Percentiles rank a stretch among this genome's conserved stretches.
phyloP scores from a whole-genome alignment of 92 coral and sea anemone genomes.

The Palythoa grandis region DNA sequence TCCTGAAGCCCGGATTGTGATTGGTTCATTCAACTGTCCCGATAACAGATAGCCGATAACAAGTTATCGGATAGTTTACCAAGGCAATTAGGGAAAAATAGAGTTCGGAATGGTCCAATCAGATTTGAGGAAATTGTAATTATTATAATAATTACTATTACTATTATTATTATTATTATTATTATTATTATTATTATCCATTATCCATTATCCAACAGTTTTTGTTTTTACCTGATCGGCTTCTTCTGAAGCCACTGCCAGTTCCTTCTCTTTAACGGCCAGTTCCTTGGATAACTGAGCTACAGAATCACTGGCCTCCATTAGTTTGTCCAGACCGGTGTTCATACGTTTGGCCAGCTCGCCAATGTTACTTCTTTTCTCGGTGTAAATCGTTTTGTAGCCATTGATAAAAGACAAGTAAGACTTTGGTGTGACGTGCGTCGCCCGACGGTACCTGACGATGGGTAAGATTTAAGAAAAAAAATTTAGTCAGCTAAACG shows the following conservation, averaged over 20 bases:
- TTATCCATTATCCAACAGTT: no score
- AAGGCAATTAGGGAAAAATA: no score
- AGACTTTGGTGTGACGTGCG: slow-evolving; percentile 98
- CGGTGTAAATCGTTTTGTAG: slow-evolving; percentile 84
- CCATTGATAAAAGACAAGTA: slow-evolving; percentile 95
- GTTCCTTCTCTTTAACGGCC: slow-evolving; percentile 95
- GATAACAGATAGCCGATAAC: no score
- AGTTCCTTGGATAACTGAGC: slow-evolving; percentile 91
- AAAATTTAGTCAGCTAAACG: not conserved
- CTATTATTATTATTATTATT: no score
- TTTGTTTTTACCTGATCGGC: slow-evolving; percentile 76
- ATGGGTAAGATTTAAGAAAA: not conserved
- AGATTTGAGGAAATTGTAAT: no score
- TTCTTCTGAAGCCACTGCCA: slow-evolving; percentile 93
- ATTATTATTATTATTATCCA: no score
- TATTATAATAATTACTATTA: no score
- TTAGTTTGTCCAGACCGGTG: slow-evolving; percentile 94
- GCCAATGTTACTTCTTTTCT: slow-evolving; percentile 84
- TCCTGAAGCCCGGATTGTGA: no score
- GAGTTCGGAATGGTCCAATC: no score
- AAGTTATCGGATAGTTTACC: no score
- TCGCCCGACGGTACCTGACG: slow-evolving; percentile 91
- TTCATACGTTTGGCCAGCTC: slow-evolving; percentile 92
- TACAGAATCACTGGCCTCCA: slow-evolving; percentile 98
- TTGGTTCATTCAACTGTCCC: no score